Percentiles rank a stretch among this genome's conserved stretches.
phyloP scores from a whole-genome alignment of 1,140 invertebrate genomes.

The Battus philenor region DNA sequence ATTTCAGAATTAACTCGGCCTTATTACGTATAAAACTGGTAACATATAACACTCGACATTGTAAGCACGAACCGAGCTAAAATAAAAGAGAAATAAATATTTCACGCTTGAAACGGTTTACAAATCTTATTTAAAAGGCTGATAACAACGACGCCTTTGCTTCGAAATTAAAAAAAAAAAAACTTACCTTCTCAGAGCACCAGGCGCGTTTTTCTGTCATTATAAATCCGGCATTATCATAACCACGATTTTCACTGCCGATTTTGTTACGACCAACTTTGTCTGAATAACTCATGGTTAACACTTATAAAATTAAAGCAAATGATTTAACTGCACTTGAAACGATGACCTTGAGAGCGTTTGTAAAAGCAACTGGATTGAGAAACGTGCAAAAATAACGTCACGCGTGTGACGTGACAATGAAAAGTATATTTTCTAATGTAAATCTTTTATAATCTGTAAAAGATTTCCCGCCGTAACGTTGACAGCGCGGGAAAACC shows the following conservation, averaged over 20 bases:
- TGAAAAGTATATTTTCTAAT: slow-evolving; percentile 11
- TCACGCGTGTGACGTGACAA: slow-evolving; percentile 5
- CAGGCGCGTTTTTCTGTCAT: slow-evolving; percentile 31
- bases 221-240: slow-evolving; percentile 28
- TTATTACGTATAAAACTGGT: too few species aligned
- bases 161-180: slow-evolving; percentile 3
- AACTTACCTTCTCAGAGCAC: slow-evolving; percentile 10
- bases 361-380: slow-evolving; percentile 9
- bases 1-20: too few species aligned
- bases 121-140: too few species aligned
- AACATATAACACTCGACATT: too few species aligned
- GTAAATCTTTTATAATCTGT: slow-evolving; percentile 5
- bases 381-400: slow-evolving; percentile 1
- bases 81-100: too few species aligned
- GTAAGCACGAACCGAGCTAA: too few species aligned
- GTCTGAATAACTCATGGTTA: slow-evolving; percentile 13
- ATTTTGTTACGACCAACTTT: slow-evolving; percentile 21
- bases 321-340: slow-evolving; percentile 3
- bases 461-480: slow-evolving; percentile 10
- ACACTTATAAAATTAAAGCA: slow-evolving; percentile 14
- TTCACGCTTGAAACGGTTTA: too few species aligned
- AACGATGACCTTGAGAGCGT: slow-evolving; percentile 1
- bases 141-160: too few species aligned
- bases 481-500: slow-evolving; percentile 13
- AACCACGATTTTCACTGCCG: slow-evolving; percentile 23